Evolutionary conservation across 2,113 vertebrate species (phyloP).

Genomic region (Archilochus colubris): DNA sequence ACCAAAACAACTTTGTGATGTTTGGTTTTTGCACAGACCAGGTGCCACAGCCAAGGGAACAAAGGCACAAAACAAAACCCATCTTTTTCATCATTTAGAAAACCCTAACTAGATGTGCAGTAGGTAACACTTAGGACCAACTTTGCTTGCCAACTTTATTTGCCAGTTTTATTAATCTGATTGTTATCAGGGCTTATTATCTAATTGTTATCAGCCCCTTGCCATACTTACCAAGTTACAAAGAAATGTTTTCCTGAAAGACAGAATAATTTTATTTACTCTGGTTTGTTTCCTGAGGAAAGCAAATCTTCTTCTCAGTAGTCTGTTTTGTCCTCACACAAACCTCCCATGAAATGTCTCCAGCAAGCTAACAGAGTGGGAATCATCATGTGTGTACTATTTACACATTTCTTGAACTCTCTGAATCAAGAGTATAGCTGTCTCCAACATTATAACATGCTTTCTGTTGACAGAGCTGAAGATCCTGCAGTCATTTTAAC

Average conservation of each 20-base stretch:
- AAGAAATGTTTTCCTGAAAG: neutral
- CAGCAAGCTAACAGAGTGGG: neutral
- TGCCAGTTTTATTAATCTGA: neutral
- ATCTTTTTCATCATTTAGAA: neutral
- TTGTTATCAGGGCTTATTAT: neutral
- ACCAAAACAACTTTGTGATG: neutral
- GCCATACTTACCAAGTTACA: neutral
- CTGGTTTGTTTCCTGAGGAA: neutral
- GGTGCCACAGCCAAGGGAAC: neutral
- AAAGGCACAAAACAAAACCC: neutral
- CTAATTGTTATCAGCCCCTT: neutral
- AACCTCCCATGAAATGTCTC: neutral
- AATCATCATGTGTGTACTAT: neutral
- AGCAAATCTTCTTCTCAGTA: neutral
- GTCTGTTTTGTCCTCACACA: neutral
- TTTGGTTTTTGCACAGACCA: neutral
- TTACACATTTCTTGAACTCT: neutral
- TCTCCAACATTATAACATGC: neutral
- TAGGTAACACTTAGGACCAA: neutral
- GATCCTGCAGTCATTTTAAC: neutral
- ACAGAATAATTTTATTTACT: neutral
- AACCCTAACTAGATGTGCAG: neutral
- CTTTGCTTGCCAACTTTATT: neutral
- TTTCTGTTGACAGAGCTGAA: neutral
- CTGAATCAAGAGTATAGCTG: neutral